Percentiles rank a stretch among this genome's conserved stretches.
Evolutionary conservation across 2,797 vertebrate genomes (phyloP).

Genomic region (Anguilla pacifica): DNA sequence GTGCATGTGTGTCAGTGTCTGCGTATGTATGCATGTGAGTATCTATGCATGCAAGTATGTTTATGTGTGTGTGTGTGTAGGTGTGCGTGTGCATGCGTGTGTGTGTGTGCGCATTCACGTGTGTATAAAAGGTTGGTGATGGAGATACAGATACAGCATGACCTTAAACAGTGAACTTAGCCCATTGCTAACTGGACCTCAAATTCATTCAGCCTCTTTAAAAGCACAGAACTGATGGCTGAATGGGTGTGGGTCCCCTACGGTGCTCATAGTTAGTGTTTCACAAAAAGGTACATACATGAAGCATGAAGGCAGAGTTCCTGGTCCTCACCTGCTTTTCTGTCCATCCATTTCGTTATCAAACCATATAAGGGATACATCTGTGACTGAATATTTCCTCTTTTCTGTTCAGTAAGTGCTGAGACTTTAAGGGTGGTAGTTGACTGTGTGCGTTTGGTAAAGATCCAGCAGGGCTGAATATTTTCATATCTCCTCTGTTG

Average conservation of each 20-base stretch:
- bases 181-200: background rate
- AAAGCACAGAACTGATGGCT: background rate
- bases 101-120: no score
- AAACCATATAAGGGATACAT: background rate
- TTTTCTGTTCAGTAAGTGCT: background rate
- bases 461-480: slow-evolving; percentile 21
- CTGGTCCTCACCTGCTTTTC: background rate
- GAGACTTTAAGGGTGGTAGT: slow-evolving; percentile 2
- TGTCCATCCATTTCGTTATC: background rate
- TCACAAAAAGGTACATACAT: background rate
- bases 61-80: background rate
- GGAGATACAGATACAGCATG: no score
- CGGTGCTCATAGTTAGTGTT: background rate
- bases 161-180: no score
- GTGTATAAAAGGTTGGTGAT: no score
- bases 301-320: background rate
- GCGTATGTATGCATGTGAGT: no score
- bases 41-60: background rate
- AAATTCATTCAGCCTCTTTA: background rate
- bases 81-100: no score
- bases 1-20: background rate
- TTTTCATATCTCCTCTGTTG: slow-evolving; percentile 3
- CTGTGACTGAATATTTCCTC: background rate
- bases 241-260: background rate
- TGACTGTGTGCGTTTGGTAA: background rate